These are phyloP conservation scores for Bombus polaris DNA, from an alignment of 1,140 invertebrate species.

Conservation along the genomic window DNA sequence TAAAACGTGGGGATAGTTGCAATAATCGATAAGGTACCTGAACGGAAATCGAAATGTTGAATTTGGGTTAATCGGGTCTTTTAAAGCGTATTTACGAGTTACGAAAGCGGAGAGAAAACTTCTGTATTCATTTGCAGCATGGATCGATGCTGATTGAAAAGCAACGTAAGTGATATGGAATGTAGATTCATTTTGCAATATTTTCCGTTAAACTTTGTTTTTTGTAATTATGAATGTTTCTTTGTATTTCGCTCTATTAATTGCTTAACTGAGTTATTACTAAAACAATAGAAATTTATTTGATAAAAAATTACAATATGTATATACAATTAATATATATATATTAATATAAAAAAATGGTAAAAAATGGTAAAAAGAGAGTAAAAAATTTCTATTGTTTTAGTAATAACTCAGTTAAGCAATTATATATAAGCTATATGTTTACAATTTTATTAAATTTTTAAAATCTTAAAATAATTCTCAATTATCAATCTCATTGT, in stretches of 20 bases:
- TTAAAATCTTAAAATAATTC: background rate
- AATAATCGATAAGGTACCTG: background rate
- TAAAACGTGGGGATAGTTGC: background rate
- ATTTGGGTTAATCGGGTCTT: conserved; percentile 24
- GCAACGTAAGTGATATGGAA: background rate
- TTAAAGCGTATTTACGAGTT: background rate
- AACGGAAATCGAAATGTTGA: too few relatives aligned
- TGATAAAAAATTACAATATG: background rate
- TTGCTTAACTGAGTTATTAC: background rate
- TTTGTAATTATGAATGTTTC: background rate
- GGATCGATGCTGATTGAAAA: conserved; percentile 29
- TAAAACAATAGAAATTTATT: background rate
- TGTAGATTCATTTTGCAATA: background rate
- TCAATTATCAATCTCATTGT: background rate
- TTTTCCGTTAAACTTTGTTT: background rate
- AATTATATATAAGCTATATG: background rate
- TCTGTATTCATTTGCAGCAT: conserved; percentile 7
- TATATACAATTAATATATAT: too few relatives aligned
- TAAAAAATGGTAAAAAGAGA: too few relatives aligned
- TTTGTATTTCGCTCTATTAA: background rate
- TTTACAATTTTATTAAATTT: background rate
- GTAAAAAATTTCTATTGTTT: background rate
- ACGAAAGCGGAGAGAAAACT: background rate
- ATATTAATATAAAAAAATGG: background rate
- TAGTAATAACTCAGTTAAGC: background rate